A percentile compares a stretch with the other conserved stretches of the same genome.
phyloP scores from a whole-genome alignment of 2,888 invertebrate species.

The Agonum fuliginosum region DNA sequence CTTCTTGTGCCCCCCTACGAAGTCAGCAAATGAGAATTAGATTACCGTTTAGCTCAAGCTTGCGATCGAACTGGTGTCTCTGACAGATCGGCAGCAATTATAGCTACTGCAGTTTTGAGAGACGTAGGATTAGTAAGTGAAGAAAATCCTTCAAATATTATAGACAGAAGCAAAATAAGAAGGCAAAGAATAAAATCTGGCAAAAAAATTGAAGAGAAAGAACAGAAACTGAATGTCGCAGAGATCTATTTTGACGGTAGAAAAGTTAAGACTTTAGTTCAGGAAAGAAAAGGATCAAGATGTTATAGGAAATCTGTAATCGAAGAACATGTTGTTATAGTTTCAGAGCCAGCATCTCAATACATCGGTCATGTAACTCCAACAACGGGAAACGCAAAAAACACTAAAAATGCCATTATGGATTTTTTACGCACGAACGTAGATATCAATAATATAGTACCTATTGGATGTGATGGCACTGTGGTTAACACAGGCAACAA shows the following conservation, averaged over 20 bases:
- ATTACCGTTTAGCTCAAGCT: conserved; percentile 47
- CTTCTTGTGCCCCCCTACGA: not conserved
- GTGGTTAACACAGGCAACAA: conserved; percentile 63
- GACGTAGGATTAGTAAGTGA: conserved; percentile 47
- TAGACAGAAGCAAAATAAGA: conserved; percentile 61
- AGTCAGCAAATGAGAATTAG: conserved; percentile 47
- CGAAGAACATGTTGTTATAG: conserved; percentile 62
- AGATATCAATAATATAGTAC: conserved; percentile 24
- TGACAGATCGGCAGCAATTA: conserved; percentile 60
- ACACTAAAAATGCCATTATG: conserved; percentile 29
- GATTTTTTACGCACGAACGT: conserved; percentile 37
- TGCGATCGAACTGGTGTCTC: conserved; percentile 59
- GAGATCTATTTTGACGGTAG: conserved; percentile 62
- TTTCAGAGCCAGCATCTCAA: conserved; percentile 60
- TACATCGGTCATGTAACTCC: conserved; percentile 62
- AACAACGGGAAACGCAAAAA: conserved; percentile 55
- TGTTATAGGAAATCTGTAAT: conserved; percentile 52
- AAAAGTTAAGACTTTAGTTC: conserved; percentile 60
- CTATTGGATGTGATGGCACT: conserved; percentile 63
- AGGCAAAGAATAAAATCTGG: conserved; percentile 47
- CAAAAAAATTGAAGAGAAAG: conserved; percentile 31
- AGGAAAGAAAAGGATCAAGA: conserved; percentile 52
- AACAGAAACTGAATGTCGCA: not conserved
- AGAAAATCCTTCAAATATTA: conserved; percentile 50
- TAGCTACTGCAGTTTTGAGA: conserved; percentile 58